Evolutionary conservation across 92 coral and sea anemone species (phyloP).

Genomic region (Pocillopora meandrina): DNA sequence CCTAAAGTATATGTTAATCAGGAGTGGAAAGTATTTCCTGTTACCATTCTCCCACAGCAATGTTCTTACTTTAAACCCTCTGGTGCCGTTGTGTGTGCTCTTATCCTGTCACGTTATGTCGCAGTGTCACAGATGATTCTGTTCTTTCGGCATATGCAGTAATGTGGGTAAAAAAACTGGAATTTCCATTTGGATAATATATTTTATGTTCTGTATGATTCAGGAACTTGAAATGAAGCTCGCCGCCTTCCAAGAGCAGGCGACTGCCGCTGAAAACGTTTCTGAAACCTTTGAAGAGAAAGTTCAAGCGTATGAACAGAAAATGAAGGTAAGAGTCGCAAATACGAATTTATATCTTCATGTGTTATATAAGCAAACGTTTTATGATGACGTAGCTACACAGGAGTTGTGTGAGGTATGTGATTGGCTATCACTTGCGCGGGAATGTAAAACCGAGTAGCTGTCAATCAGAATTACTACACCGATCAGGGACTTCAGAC

Average conservation of each 20-base stretch:
- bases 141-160: too few species aligned
- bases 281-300: background rate
- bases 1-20: too few species aligned
- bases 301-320: slow-evolving; percentile 6
- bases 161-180: background rate
- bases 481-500: background rate
- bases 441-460: background rate
- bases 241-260: slow-evolving; percentile 16
- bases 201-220: background rate
- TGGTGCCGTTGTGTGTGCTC: too few species aligned
- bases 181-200: too few species aligned
- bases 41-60: too few species aligned
- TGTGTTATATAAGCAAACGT: background rate
- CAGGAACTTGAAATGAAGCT: slow-evolving; percentile 25
- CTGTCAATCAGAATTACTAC: background rate
- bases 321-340: slow-evolving; percentile 9
- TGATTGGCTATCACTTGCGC: background rate
- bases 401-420: background rate
- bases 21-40: too few species aligned
- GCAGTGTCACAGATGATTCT: background rate
- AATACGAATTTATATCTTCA: background rate
- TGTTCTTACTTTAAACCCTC: too few species aligned
- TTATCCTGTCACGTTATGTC: background rate
- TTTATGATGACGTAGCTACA: background rate
- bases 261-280: background rate